Evolutionary conservation across 1,140 invertebrate species (phyloP), one percentile per base, ranked within the genome.

Genomic region (Theocolax elegans): DNA sequence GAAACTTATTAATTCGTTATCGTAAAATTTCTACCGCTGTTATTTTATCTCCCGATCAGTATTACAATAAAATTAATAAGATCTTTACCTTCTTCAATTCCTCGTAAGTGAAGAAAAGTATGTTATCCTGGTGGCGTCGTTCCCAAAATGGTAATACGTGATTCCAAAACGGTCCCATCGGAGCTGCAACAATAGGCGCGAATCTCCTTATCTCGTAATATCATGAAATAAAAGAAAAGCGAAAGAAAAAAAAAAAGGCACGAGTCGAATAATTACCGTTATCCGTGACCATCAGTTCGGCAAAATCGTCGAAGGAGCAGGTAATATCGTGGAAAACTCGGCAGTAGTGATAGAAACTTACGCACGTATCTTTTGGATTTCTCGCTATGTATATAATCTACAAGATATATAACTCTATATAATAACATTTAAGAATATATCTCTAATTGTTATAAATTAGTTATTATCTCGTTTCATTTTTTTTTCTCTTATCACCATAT

Each of bases 301-400:
- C 92, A 80, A 95, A 96, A 10, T 94, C 91, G n/a, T 94, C 90
- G 75, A 97, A 94, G 1, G 88, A 87, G 0, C 91, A 91, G 65
- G 90, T 90, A 0, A 93, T 82, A 9, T 89, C 87, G 72, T 94
- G 91, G 15, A 95, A 87, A n/a, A 91, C 75, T 74, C 85, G 89
- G 74, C 90, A 91, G 78, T 97, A 96, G 81, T 97, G 92, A 80
- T 93, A 98, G 79, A 93, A 97, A 0, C 95, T 97, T 0, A 98
- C 95, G 51, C 94, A 93, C 68, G 93, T 91, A 79, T 99, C 97
- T 83, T 98, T 98, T 1, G 97, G 95, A 86, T 98, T 97, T 53
- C 97, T 89, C 0, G 93, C 89, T 1, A 95, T 90, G 80, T 98
- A 98, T 53, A 98, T 92, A 1, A 97, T 91, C 92, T 97, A 82